A percentile compares a stretch with the other conserved stretches of the same genome.
phyloP scores from a whole-genome alignment of 2,113 vertebrate genomes.

The Lonchura striata region DNA sequence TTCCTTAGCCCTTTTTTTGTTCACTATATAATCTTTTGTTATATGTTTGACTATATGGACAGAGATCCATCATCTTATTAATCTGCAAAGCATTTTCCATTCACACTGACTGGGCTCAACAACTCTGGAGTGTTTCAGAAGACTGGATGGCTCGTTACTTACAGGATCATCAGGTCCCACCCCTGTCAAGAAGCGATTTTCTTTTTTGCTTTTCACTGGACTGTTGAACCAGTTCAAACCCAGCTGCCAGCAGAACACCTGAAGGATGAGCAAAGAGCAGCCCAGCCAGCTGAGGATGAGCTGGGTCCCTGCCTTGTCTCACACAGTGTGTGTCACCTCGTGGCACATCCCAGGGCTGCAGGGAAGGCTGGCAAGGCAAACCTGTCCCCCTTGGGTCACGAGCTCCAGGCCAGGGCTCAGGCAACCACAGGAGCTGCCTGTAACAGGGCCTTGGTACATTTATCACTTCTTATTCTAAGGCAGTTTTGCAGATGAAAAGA shows the following conservation, averaged over 20 bases:
- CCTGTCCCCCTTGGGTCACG: fast-evolving
- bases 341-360: fast-evolving
- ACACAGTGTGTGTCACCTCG: fast-evolving
- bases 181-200: fast-evolving
- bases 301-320: background rate
- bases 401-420: background rate
- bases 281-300: background rate
- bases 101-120: background rate
- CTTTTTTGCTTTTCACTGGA: background rate
- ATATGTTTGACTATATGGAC: background rate
- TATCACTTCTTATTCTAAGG: background rate
- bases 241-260: background rate
- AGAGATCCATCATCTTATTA: background rate
- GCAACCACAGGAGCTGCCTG: background rate
- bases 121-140: background rate
- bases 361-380: background rate
- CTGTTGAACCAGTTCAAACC: background rate
- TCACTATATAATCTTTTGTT: background rate
- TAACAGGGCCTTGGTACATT: background rate
- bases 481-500: conserved; percentile 2
- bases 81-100: background rate
- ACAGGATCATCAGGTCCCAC: background rate
- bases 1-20: background rate
- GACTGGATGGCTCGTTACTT: background rate
- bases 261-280: background rate